Percentiles rank a stretch among this genome's conserved stretches.
Conservation (phyloP, 2,888 invertebrate species). For the Endotricha flammealis region DNA sequence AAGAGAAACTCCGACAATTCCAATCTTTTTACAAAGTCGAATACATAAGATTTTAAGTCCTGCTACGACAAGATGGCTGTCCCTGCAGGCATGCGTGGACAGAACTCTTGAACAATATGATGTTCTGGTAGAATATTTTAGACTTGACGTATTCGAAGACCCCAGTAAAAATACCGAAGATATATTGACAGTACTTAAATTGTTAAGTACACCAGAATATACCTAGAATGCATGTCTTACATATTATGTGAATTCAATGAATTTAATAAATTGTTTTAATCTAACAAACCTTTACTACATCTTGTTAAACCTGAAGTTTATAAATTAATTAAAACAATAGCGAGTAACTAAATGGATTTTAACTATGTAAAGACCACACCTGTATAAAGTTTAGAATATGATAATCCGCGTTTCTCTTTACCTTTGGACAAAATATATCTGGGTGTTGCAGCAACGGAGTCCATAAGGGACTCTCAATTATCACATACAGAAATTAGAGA, state of each 20-base stretch:
- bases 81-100: constrained; percentile 16
- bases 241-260: constrained; percentile 11
- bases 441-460: constrained; percentile 11
- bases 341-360: constrained; percentile 13
- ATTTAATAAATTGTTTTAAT: constrained; percentile 7
- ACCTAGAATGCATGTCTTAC: constrained; percentile 18
- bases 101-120: constrained; percentile 16
- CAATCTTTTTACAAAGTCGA: constrained; percentile 16
- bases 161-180: constrained; percentile 14
- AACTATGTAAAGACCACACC: constrained; percentile 13
- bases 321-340: constrained; percentile 15
- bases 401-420: constrained; percentile 14
- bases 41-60: constrained; percentile 21
- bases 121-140: constrained; percentile 14
- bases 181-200: constrained; percentile 9
- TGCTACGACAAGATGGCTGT: constrained; percentile 17
- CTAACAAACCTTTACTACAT: constrained; percentile 10
- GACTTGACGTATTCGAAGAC: constrained; percentile 14
- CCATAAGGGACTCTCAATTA: constrained; percentile 16
- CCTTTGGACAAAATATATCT: constrained; percentile 18
- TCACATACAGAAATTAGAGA: constrained; percentile 12
- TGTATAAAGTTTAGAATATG: constrained; percentile 13
- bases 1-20: constrained; percentile 11
- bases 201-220: constrained; percentile 15
- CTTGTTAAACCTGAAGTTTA: constrained; percentile 15